These are phyloP conservation scores for Chiloscyllium punctatum DNA, from an alignment of 2,797 vertebrate genomes.

Conservation along the genomic window DNA sequence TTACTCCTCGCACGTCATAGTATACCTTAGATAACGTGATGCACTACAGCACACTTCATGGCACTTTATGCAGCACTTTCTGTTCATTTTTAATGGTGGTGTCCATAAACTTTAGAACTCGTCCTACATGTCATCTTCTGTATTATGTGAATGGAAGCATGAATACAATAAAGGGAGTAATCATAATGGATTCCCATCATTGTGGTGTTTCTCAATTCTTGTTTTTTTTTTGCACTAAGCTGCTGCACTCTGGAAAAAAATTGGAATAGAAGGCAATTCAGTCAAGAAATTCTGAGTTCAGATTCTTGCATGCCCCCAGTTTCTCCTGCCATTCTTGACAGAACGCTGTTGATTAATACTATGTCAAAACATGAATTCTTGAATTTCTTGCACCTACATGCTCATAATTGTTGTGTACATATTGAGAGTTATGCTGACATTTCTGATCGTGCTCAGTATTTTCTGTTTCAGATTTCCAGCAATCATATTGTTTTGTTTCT, in stretches of 20 bases:
- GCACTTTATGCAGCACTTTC: constrained; percentile 60
- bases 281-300: neutral
- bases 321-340: neutral
- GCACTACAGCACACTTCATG: constrained; percentile 71
- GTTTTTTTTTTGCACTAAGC: neutral
- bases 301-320: neutral
- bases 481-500: too few relatives aligned
- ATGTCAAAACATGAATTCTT: neutral
- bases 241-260: neutral
- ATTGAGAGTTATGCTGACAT: neutral
- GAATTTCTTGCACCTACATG: too few relatives aligned
- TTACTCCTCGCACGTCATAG: neutral
- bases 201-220: neutral
- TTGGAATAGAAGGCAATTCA: neutral
- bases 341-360: neutral
- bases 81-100: constrained; percentile 70
- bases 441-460: too few relatives aligned
- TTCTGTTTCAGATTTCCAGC: too few relatives aligned
- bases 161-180: constrained; percentile 72
- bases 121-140: constrained; percentile 51
- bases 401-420: neutral
- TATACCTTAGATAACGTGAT: constrained; percentile 45
- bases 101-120: constrained; percentile 62
- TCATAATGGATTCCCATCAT: constrained; percentile 20
- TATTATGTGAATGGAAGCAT: constrained; percentile 67